Evolutionary conservation across 1,140 invertebrate genomes (phyloP).

Genomic region (Drosophila suzukii): DNA sequence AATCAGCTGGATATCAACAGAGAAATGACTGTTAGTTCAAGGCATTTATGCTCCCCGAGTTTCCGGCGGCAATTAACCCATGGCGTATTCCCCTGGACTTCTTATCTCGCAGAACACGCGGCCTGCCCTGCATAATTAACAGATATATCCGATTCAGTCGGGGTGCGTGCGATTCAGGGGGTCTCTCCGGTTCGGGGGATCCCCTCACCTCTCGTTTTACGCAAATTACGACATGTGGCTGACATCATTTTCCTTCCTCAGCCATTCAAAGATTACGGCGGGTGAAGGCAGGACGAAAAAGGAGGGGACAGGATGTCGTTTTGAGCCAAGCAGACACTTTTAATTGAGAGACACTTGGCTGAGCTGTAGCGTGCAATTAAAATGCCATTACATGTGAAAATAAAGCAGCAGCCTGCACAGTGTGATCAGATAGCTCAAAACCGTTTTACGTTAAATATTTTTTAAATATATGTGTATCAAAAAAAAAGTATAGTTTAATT

Average conservation of each 20-base stretch:
- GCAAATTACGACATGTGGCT: slow-evolving; percentile 75
- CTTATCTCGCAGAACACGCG: slow-evolving; percentile 44
- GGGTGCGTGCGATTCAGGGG: slow-evolving; percentile 16
- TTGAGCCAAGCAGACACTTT: slow-evolving; percentile 75
- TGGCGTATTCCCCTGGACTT: slow-evolving; percentile 10
- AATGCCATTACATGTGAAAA: slow-evolving; percentile 78
- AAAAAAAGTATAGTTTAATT: too few species aligned
- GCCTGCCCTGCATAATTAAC: slow-evolving; percentile 68
- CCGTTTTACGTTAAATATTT: too few species aligned
- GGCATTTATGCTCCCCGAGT: slow-evolving; percentile 3
- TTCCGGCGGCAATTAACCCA: background rate
- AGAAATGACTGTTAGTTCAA: slow-evolving; percentile 29
- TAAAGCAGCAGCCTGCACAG: slow-evolving; percentile 36
- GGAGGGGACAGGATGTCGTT: slow-evolving; percentile 44
- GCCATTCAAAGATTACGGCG: slow-evolving; percentile 31
- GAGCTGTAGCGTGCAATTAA: slow-evolving; percentile 75
- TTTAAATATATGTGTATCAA: too few species aligned
- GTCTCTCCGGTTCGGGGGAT: background rate
- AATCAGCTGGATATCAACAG: slow-evolving; percentile 1
- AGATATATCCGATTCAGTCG: slow-evolving; percentile 42
- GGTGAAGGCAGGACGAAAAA: background rate
- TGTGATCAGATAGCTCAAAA: background rate
- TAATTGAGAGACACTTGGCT: slow-evolving; percentile 81
- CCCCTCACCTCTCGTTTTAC: slow-evolving; percentile 25
- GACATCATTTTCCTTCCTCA: slow-evolving; percentile 48